phyloP scores from a whole-genome alignment of 2,113 vertebrate species.

The Siniperca chuatsi region DNA sequence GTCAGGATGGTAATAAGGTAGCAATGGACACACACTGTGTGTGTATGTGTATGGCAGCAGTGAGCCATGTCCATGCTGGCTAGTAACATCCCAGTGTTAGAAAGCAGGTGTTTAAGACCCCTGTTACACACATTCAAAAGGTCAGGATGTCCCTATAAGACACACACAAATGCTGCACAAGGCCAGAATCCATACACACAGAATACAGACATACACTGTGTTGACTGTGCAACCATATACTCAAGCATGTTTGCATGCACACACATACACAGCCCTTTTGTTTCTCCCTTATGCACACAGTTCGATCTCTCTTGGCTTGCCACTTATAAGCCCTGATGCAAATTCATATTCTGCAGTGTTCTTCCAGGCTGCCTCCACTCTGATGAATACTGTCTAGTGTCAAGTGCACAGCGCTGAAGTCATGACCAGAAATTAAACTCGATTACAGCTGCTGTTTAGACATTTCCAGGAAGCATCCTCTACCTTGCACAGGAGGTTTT shows the following conservation, averaged over 20 bases:
- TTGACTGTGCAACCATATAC: neutral
- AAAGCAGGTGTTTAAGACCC: conserved; percentile 49
- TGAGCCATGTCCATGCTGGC: conserved; percentile 29
- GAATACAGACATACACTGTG: neutral
- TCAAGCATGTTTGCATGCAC: neutral
- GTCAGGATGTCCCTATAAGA: neutral
- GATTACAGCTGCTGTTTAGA: conserved; percentile 34
- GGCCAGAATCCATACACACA: neutral
- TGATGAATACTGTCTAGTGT: conserved; percentile 13
- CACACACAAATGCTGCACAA: neutral
- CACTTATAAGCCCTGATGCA: conserved; percentile 16
- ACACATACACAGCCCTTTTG: neutral
- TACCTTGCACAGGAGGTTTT: conserved; percentile 29
- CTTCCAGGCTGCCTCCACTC: neutral
- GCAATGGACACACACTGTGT: conserved; percentile 35
- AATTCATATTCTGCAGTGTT: conserved; percentile 30
- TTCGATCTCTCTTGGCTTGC: neutral
- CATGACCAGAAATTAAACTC: conserved; percentile 39
- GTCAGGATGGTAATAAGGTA: conserved; percentile 74
- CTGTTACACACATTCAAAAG: conserved; percentile 12
- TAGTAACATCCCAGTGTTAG: conserved; percentile 46
- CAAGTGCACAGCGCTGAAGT: conserved; percentile 21
- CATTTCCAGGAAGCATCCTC: conserved; percentile 38
- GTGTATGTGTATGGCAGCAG: conserved; percentile 16
- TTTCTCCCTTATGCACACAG: neutral